Percentiles rank a stretch among this genome's conserved stretches.
Conservation (phyloP, 2,888 invertebrate species). For the Alsophila aescularia region DNA sequence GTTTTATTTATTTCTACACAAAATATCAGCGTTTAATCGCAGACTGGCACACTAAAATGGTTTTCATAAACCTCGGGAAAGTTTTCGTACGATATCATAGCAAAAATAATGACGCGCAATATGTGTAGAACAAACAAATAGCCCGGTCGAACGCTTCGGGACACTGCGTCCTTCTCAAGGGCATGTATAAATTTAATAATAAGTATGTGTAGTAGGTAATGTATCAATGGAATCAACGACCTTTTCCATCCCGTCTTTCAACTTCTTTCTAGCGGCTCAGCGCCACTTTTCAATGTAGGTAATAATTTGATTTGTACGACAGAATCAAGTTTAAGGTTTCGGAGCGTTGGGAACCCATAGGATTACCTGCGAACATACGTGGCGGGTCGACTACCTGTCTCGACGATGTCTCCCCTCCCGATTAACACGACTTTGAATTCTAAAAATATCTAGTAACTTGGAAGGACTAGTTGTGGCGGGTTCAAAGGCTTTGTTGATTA, state of each 20-base stretch:
- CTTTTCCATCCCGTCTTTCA: conserved; percentile 45
- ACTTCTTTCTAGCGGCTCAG: conserved; percentile 34
- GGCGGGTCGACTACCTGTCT: conserved; percentile 26
- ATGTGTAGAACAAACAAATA: conserved; percentile 37
- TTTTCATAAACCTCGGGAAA: neutral
- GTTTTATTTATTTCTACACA: no score
- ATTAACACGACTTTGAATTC: conserved; percentile 8
- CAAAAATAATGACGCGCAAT: conserved; percentile 18
- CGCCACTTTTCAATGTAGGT: conserved; percentile 11
- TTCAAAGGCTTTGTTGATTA: conserved; percentile 10
- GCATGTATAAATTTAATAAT: conserved; percentile 61
- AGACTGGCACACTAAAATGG: no score
- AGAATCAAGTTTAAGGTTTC: conserved; percentile 21
- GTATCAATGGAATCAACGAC: conserved; percentile 49
- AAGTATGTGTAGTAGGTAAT: conserved; percentile 41
- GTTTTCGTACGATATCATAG: conserved; percentile 6
- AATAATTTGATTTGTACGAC: conserved; percentile 7
- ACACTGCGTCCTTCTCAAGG: conserved; percentile 69
- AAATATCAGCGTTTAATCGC: no score
- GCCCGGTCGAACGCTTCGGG: conserved; percentile 51
- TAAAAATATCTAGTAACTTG: conserved; percentile 26
- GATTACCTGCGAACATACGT: conserved; percentile 14
- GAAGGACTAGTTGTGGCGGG: conserved; percentile 7
- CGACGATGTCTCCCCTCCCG: conserved; percentile 14
- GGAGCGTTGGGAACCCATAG: conserved; percentile 18